Conservation (phyloP, 2,797 vertebrate species). For the Salmo trutta region DNA sequence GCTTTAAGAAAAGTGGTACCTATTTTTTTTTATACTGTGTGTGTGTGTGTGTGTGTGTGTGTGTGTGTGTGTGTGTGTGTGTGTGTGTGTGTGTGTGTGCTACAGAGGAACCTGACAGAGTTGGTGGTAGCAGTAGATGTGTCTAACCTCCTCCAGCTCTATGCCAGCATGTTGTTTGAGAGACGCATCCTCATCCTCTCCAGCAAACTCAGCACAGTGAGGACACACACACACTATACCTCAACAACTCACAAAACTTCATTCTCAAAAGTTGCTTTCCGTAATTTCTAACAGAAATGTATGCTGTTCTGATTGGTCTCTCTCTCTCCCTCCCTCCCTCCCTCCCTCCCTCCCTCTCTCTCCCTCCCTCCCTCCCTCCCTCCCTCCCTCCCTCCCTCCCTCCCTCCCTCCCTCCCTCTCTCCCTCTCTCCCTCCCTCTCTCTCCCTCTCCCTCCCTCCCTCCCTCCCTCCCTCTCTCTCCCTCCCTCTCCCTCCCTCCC, state of each 20-base stretch:
- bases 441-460: no score
- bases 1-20: no score
- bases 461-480: no score
- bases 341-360: no score
- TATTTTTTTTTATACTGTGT: conserved; percentile 6
- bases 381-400: no score
- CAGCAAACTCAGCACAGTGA: conserved; percentile 91
- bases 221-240: conserved; percentile 31
- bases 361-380: not conserved
- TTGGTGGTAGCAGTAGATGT: conserved; percentile 86
- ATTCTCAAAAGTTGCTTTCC: not conserved
- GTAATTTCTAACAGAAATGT: not conserved
- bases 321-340: no score
- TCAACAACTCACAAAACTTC: not conserved
- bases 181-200: conserved; percentile 84
- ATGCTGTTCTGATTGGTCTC: not conserved
- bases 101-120: conserved; percentile 90
- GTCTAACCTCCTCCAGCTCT: conserved; percentile 85
- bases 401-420: no score
- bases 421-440: no score
- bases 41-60: not conserved
- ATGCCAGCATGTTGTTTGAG: conserved; percentile 88
- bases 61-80: conserved; percentile 21
- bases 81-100: conserved; percentile 10
- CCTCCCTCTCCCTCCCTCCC: not conserved